Evolutionary conservation across 2,888 invertebrate genomes (phyloP), one percentile per base, ranked within the genome.

Genomic region (Agrotis clavis): DNA sequence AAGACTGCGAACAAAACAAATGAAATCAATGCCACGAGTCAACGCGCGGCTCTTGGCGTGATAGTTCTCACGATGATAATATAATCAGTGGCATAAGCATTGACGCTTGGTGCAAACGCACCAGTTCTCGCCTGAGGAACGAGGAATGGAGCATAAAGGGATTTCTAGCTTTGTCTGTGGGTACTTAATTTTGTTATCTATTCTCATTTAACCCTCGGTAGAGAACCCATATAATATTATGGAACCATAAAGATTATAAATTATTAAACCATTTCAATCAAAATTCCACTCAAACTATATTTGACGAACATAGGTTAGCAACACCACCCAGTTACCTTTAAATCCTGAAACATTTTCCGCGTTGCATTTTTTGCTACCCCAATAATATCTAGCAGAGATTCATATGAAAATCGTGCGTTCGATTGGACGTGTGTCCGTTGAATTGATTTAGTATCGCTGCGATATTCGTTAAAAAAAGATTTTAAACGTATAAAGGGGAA

Each of bases 401-500:
- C 67, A 21, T 48, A 48, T 56, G 56, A 74, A 73, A 73, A 63
- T 79, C 48, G 59, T 13, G 16, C 18, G 30, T 67, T 50, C 59
- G 53, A 69, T 57, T 67, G 14, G 67, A 54, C 57, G 41, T 71
- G 30, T 59, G 54, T 81, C 61, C 14, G 54, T 59, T 51, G 57
- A 67, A 77, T 76, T 81, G 64, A 66, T 77, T 79, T 64, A 74
- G 51, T 61, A 66, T 65, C 21, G 45, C 47, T n/a, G 21, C 61
- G 53, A 57, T 79, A 68, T 68, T 72, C 56, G 68, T 67, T 72
- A 77, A 71, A 73, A 63, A 77, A 69, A 79, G 63, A 76, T 77
- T 82, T 71, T 74, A 72, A 80, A 70, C 77, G 70, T 73, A 70
- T 75, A 84, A 78, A 84, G 53, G 64, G 57, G 16, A 72, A 63